Evolutionary conservation across 1,140 invertebrate species (phyloP), one percentile per base, ranked within the genome.

Genomic region (Venturia canescens): DNA sequence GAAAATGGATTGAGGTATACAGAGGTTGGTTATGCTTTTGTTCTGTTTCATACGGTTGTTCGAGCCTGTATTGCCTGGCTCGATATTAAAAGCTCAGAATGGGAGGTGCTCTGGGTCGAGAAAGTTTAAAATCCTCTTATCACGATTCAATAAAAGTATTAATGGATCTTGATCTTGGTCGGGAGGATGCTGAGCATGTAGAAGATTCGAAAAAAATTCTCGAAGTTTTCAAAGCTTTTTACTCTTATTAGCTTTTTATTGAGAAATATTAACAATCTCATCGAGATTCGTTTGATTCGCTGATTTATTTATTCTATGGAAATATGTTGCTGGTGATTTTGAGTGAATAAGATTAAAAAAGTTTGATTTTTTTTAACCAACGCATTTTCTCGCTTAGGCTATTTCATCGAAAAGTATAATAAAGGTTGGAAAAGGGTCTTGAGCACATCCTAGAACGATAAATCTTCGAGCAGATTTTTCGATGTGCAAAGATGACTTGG

Each of bases 171-270:
- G 50, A 53, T 53, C 50, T 53, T 53, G 94, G 94, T 88, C 93
- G 96, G 60, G 95, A 96, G 80, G 94, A 94, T 21, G 92, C 50
- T 53, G 18, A 21, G 50, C n/a, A 53, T 53, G 18, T 53, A n/a
- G 16, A 9, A n/a, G 16, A 9, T n/a, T 53, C n/a, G 50, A 11
- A 44, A 44, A 44, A 44, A 9, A 11, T 44, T 13, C 7, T 44
- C n/a, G n/a, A n/a, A n/a, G n/a, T n/a, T n/a, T n/a, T n/a, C n/a
- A n/a, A n/a, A n/a, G n/a, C n/a, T n/a, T n/a, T n/a, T n/a, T n/a
- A n/a, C n/a, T n/a, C n/a, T n/a, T n/a, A n/a, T n/a, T n/a, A n/a
- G n/a, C n/a, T n/a, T n/a, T n/a, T n/a, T n/a, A n/a, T n/a, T n/a
- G n/a, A n/a, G n/a, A n/a, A n/a, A n/a, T n/a, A n/a, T n/a, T n/a